Evolutionary conservation across 1,140 invertebrate genomes (phyloP).

Genomic region (Camponotus floridanus): DNA sequence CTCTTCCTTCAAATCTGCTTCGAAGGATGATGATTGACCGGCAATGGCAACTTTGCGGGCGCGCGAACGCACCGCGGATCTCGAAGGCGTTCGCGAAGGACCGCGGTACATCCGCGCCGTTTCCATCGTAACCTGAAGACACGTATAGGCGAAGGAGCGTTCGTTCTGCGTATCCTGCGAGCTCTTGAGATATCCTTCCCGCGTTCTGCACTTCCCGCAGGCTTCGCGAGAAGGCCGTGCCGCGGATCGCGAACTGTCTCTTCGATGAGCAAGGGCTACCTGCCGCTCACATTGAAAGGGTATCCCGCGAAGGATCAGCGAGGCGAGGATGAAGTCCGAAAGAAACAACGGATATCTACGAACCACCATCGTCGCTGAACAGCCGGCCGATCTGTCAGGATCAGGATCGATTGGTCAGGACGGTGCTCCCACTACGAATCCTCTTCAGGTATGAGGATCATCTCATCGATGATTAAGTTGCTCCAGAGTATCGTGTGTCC

Average conservation of each 20-base stretch:
- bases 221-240: neutral
- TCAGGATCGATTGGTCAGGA: constrained; percentile 64
- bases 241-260: neutral
- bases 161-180: neutral
- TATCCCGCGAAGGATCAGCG: neutral
- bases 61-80: neutral
- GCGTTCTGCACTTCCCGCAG: neutral
- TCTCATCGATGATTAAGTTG: neutral
- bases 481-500: neutral
- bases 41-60: neutral
- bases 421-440: constrained; percentile 57
- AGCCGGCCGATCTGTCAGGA: constrained; percentile 71
- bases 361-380: constrained; percentile 72
- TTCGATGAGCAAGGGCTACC: constrained; percentile 16
- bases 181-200: neutral
- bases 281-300: neutral
- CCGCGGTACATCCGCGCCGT: neutral
- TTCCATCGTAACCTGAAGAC: constrained; percentile 2
- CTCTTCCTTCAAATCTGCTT: neutral
- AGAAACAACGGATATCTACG: constrained; percentile 81
- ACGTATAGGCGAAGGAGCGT: neutral
- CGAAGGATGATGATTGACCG: constrained; percentile 4
- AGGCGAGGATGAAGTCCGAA: constrained; percentile 76
- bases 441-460: constrained; percentile 78
- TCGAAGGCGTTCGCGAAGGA: neutral